Conservation (phyloP, 1,140 invertebrate species). For the Octopus sinensis region DNA sequence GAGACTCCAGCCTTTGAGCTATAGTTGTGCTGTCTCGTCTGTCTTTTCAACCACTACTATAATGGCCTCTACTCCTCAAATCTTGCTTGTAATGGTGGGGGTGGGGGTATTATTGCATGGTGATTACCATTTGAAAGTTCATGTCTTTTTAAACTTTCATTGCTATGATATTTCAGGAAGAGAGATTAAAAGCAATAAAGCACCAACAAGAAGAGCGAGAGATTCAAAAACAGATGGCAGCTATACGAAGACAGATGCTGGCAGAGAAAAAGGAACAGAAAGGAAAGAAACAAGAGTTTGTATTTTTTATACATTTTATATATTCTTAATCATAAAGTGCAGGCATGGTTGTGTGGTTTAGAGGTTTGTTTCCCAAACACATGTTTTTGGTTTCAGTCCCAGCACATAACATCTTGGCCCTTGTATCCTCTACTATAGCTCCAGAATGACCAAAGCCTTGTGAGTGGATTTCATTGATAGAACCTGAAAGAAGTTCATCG, state of each 20-base stretch:
- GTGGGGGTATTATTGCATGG: not conserved
- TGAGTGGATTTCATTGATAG: not conserved
- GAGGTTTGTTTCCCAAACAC: too few relatives aligned
- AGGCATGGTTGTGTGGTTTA: not conserved
- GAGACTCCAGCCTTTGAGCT: too few relatives aligned
- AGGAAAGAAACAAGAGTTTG: slow-evolving; percentile 40
- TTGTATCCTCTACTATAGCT: not conserved
- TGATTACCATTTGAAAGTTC: not conserved
- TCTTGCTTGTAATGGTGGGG: not conserved
- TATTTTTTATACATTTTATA: not conserved
- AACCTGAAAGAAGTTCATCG: too few relatives aligned
- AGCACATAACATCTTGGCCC: not conserved
- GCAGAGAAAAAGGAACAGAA: slow-evolving; percentile 41
- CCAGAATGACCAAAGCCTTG: not conserved
- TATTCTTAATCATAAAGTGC: not conserved
- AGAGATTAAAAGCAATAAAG: slow-evolving; percentile 41
- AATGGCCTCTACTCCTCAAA: not conserved
- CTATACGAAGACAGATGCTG: slow-evolving; percentile 52
- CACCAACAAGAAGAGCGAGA: slow-evolving; percentile 48
- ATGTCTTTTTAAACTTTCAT: not conserved
- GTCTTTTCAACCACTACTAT: not conserved
- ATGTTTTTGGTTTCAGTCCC: too few relatives aligned
- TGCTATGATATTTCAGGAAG: slow-evolving; percentile 38
- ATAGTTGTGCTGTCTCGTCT: too few relatives aligned
- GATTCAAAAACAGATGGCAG: slow-evolving; percentile 51